Conservation (phyloP, 2,797 vertebrate genomes). For the Acanthurus leucopareius region DNA sequence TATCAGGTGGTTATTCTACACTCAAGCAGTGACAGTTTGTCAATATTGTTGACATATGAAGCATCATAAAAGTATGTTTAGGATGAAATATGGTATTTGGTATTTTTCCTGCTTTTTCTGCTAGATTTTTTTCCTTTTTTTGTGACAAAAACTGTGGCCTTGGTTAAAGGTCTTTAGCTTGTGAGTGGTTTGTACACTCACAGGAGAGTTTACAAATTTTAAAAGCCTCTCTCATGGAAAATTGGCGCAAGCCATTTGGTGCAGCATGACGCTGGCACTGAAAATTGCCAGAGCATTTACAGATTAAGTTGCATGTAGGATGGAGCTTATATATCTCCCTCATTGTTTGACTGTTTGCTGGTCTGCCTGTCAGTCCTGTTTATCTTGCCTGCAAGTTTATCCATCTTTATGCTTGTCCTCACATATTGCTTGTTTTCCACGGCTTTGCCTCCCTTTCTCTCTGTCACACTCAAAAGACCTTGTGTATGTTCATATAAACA, state of each 20-base stretch:
- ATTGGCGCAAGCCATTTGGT: slow-evolving; percentile 5
- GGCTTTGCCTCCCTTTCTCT: slow-evolving; percentile 11
- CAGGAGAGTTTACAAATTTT: slow-evolving; percentile 35
- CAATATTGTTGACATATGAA: slow-evolving; percentile 18
- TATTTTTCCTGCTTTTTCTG: background rate
- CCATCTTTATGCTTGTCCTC: slow-evolving; percentile 26
- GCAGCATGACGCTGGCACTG: slow-evolving; percentile 36
- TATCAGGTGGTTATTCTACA: slow-evolving; percentile 17
- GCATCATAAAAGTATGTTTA: background rate
- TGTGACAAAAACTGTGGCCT: background rate
- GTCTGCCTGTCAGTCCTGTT: slow-evolving; percentile 34
- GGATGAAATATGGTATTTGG: background rate
- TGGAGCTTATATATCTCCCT: slow-evolving; percentile 49
- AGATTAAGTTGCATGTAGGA: slow-evolving; percentile 55
- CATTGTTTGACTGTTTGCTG: slow-evolving; percentile 48
- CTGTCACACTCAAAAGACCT: slow-evolving; percentile 17
- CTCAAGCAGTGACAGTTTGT: slow-evolving; percentile 6
- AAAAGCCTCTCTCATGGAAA: slow-evolving; percentile 48
- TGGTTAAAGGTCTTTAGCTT: background rate
- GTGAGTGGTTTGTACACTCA: background rate
- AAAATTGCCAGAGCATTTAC: slow-evolving; percentile 53
- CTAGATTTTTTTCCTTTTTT: no score
- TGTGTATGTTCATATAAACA: slow-evolving; percentile 26
- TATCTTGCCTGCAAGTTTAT: slow-evolving; percentile 52
- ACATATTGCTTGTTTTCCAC: slow-evolving; percentile 28